Conservation (phyloP, 2,113 vertebrate species). For the human (Homo sapiens) region DNA sequence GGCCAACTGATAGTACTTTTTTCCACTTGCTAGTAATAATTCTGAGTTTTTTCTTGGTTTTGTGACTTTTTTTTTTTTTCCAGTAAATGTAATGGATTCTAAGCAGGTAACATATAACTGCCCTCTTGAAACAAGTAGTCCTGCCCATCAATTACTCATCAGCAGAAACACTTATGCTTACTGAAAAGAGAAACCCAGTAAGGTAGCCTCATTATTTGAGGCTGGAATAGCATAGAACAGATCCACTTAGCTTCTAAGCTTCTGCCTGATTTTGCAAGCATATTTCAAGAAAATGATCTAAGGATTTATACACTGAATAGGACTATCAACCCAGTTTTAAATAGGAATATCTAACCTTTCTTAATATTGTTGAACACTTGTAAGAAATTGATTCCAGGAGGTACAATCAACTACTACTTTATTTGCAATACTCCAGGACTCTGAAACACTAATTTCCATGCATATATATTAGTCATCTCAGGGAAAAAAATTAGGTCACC, state of each 20-base stretch:
- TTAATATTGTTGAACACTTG: background rate
- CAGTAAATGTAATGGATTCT: background rate
- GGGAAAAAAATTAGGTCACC: background rate
- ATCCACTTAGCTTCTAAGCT: background rate
- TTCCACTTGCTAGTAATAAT: background rate
- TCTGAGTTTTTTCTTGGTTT: background rate
- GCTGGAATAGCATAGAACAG: background rate
- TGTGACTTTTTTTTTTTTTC: background rate
- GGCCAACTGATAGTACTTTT: background rate
- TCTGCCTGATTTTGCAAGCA: constrained; percentile 17
- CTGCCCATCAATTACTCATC: background rate
- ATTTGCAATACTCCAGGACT: background rate
- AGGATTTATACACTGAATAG: background rate
- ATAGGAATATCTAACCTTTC: background rate
- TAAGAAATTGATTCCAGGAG: background rate
- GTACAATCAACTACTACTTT: background rate
- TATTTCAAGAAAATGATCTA: constrained; percentile 14
- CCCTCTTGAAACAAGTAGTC: background rate
- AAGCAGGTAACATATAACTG: background rate
- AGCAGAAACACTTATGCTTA: background rate
- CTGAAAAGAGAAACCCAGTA: background rate
- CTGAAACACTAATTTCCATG: background rate
- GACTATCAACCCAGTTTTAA: constrained; percentile 21
- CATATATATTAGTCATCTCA: background rate
- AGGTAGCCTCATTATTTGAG: background rate